Evolutionary conservation across 2,113 vertebrate genomes (phyloP).

Genomic region (Archilochus colubris): DNA sequence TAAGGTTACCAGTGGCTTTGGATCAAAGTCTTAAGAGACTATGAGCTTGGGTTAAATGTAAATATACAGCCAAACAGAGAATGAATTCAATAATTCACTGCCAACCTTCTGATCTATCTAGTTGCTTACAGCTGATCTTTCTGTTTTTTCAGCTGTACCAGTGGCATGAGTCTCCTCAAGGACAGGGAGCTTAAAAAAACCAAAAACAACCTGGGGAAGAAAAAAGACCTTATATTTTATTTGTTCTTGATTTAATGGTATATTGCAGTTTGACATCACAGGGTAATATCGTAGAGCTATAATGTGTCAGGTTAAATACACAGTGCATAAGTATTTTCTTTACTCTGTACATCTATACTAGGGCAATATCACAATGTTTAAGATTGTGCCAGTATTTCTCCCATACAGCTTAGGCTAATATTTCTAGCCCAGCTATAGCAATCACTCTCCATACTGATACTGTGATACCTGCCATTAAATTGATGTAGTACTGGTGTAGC

Average conservation of each 20-base stretch:
- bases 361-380: neutral
- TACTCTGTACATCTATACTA: neutral
- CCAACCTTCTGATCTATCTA: slow-evolving; percentile 11
- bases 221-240: slow-evolving; percentile 12
- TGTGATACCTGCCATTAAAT: neutral
- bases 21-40: neutral
- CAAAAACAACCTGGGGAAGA: neutral
- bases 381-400: slow-evolving; percentile 18
- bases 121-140: slow-evolving; percentile 31
- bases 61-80: neutral
- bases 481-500: neutral
- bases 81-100: slow-evolving; percentile 20
- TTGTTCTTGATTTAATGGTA: slow-evolving; percentile 39
- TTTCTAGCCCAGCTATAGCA: neutral
- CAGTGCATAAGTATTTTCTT: slow-evolving; percentile 1
- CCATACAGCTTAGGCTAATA: neutral
- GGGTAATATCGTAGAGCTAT: slow-evolving; percentile 1
- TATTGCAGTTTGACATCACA: slow-evolving; percentile 8
- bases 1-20: neutral
- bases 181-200: slow-evolving; percentile 25
- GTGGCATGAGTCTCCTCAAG: slow-evolving; percentile 54
- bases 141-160: slow-evolving; percentile 24
- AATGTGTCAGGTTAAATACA: slow-evolving; percentile 44
- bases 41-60: slow-evolving; percentile 7
- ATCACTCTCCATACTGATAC: neutral